Percentiles rank a stretch among this genome's conserved stretches.
Evolutionary conservation across 2,888 invertebrate species (phyloP).

Genomic region (Agrilus cyanescens): DNA sequence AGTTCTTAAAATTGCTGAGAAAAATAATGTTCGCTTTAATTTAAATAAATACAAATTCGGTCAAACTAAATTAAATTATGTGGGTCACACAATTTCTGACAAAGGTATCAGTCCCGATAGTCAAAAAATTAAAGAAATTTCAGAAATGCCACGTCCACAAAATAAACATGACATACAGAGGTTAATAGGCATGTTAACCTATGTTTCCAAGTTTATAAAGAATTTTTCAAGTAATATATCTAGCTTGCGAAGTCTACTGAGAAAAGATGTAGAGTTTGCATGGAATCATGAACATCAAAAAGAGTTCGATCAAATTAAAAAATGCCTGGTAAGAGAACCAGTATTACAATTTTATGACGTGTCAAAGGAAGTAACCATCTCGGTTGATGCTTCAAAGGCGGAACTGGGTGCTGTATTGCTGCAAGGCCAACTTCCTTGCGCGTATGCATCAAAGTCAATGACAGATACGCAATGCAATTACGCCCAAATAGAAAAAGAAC

Average conservation of each 20-base stretch:
- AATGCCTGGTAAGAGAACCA: constrained; percentile 5
- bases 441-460: constrained; percentile 18
- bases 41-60: constrained; percentile 15
- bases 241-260: constrained; percentile 15
- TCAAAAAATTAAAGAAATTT: constrained; percentile 16
- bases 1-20: constrained; percentile 13
- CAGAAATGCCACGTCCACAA: constrained; percentile 13
- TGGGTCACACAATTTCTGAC: constrained; percentile 14
- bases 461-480: constrained; percentile 17
- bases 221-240: constrained; percentile 17
- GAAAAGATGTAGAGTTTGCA: constrained; percentile 11
- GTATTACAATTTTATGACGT: constrained; percentile 15
- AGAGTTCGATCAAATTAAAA: constrained; percentile 8
- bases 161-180: constrained; percentile 18
- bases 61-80: constrained; percentile 11
- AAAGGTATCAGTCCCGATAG: constrained; percentile 11
- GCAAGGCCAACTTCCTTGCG: constrained; percentile 13
- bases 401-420: constrained; percentile 14
- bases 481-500: constrained; percentile 20
- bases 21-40: constrained; percentile 11
- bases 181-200: constrained; percentile 21
- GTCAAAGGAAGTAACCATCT: constrained; percentile 12
- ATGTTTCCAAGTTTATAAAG: constrained; percentile 19
- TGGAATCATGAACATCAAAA: constrained; percentile 11
- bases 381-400: constrained; percentile 17